phyloP scores from a whole-genome alignment of 2,888 invertebrate species.

The Yponomeuta sedellus region DNA sequence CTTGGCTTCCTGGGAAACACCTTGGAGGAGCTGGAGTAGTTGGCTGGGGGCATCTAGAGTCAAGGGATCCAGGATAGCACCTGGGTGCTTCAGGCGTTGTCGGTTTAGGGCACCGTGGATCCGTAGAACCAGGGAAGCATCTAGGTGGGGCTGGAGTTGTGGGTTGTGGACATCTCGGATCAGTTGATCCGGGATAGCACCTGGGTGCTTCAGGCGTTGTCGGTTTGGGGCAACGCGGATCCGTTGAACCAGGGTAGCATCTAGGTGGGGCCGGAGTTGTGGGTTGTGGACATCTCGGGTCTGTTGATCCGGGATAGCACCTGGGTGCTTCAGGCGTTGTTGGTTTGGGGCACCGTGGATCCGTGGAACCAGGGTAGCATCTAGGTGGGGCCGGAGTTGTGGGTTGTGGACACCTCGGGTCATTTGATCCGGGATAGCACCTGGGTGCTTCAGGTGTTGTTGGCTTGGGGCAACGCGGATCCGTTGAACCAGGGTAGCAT shows the following conservation, averaged over 20 bases:
- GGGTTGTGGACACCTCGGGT: constrained; percentile 15
- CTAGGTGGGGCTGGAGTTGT: constrained; percentile 26
- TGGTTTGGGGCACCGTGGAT: constrained; percentile 23
- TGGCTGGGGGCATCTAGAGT: constrained; percentile 35
- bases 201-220: background rate
- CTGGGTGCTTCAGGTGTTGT: constrained; percentile 21
- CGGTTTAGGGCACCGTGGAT: constrained; percentile 33
- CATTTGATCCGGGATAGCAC: constrained; percentile 23
- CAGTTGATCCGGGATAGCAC: constrained; percentile 41
- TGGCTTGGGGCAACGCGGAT: constrained; percentile 29
- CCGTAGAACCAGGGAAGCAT: constrained; percentile 31
- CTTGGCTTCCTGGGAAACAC: constrained; percentile 35
- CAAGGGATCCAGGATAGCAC: constrained; percentile 36
- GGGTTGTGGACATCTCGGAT: constrained; percentile 28
- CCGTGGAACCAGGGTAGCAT: constrained; percentile 31
- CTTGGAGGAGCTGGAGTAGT: constrained; percentile 26
- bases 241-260: constrained; percentile 25
- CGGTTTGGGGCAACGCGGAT: constrained; percentile 21
- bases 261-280: constrained; percentile 28
- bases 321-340: constrained; percentile 19
- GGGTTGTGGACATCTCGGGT: constrained; percentile 29
- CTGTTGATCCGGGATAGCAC: constrained; percentile 31
- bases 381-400: constrained; percentile 26
- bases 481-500: constrained; percentile 36
- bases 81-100: constrained; percentile 24